phyloP scores from a whole-genome alignment of 2,888 invertebrate genomes.

The Drosophila hamatofila region DNA sequence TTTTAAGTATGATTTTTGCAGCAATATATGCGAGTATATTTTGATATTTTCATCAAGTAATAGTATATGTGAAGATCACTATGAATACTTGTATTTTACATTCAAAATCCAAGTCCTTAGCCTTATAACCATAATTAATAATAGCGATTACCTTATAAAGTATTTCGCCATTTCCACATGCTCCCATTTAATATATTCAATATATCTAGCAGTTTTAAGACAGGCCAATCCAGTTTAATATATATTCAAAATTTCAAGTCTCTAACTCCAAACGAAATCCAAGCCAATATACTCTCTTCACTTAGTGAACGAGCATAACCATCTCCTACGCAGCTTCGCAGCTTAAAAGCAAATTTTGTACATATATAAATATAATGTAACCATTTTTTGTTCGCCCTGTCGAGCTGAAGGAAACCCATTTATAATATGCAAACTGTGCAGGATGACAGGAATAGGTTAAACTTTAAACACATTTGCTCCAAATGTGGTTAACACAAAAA shows the following conservation, averaged over 20 bases:
- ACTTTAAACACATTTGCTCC: constrained; percentile 34
- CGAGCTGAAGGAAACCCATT: constrained; percentile 31
- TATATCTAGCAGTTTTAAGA: too few species aligned
- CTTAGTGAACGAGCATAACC: not conserved
- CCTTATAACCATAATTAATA: not conserved
- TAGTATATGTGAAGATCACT: too few species aligned
- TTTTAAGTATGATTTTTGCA: not conserved
- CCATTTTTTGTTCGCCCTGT: constrained; percentile 14
- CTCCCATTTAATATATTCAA: too few species aligned
- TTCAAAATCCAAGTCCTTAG: not conserved
- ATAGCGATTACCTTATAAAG: too few species aligned
- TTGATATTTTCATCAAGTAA: not conserved
- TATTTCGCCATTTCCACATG: too few species aligned
- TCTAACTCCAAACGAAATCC: not conserved
- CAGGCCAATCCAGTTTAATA: too few species aligned
- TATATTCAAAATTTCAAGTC: not conserved
- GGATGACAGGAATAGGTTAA: constrained; percentile 33
- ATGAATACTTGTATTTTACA: not conserved
- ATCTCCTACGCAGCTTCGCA: not conserved
- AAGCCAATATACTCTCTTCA: not conserved
- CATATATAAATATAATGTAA: constrained; percentile 3
- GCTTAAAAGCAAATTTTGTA: constrained; percentile 6
- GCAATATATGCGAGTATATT: not conserved
- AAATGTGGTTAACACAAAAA: constrained; percentile 13
- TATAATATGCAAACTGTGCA: constrained; percentile 40